Evolutionary conservation across 2,797 vertebrate species (phyloP), one percentile per base, ranked within the genome.

Genomic region (Pithecia hirsuta): DNA sequence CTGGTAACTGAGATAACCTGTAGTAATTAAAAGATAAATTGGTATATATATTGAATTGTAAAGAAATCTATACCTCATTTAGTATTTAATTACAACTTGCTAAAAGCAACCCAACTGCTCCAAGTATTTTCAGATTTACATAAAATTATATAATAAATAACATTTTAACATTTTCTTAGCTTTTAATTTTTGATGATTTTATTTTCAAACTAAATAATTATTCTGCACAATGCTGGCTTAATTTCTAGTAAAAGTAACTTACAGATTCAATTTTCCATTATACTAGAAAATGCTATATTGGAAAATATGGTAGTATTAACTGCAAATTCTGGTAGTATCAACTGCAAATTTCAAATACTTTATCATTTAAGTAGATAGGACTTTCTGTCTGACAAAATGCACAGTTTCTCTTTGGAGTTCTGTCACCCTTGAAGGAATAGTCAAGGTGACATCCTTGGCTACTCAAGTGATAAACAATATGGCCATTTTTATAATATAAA

Each of bases 11-110:
- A 97, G 95, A 97, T 91, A 95, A 96, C 87, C 46, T 74, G 24
- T 30, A 95, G 76, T 81, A 98, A 97, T 88, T 97, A 84, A 97
- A 97, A 93, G 48, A 96, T 93, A 96, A 97, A 93, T 95, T 95
- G 46, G 15, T 64, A 90, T 90, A 93, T 95, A 97, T 95, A 95
- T 90, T 92, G 97, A 93, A 96, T 93, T 96, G 89, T 89, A 86
- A 92, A 93, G 46, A 91, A 96, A 88, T 88, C 64, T 92, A 86
- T 93, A 87, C 55, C 76, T 87, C 82, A 96, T 90, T 97, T 95
- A 93, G 48, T 78, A 95, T 88, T 84, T 92, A 96, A 92, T 96
- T 92, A 94, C 48, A 96, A 48, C 19, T 84, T 85, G 50, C 59
- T 95, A 70, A 93, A 95, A 74, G 13, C 55, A 95, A 74, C 9